Evolutionary conservation across 2,888 invertebrate genomes (phyloP), one percentile per base, ranked within the genome.

Genomic region (Chymomyza fuscimana): DNA sequence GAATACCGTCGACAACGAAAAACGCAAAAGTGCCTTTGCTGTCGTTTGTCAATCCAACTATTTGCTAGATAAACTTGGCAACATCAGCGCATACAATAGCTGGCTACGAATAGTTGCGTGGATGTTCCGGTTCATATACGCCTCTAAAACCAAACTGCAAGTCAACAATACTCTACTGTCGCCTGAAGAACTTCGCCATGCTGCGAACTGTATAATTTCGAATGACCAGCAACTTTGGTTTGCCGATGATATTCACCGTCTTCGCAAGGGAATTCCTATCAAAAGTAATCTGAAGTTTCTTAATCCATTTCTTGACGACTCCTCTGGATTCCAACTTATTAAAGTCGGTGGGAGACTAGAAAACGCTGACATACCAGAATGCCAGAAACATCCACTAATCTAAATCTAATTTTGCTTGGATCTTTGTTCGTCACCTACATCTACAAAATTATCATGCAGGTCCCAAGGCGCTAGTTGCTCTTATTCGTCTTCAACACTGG

Each of bases 171-270:
- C 32, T 7, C 32, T 40, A 40, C 40, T 40, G 40, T 40, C 40
- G 5, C 7, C 10, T 10, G 10, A 40, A 40, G 40, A 67, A 62
- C n/a, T 65, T 46, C 51, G 32, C 62, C 16, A n/a, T 54, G 16
- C 58, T 69, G 46, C n/a, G 40, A 2, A 3, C 59, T 74, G 15
- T 58, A 67, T 15, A 54, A 69, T 32, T 59, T 65, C 32, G 50
- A 54, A n/a, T 74, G 74, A 63, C 76, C 75, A 74, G 69, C 73
- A 25, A 69, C 72, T 16, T 40, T 40, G 40, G 7, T 40, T 40
- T n/a, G n/a, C n/a, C n/a, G n/a, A n/a, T n/a, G n/a, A n/a, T n/a
- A n/a, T n/a, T n/a, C 5, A 1, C 40, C 10, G 5, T 40, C 40
- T 40, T 10, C 40, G 10, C 10, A 40, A 40, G 10, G 40, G 10